Evolutionary conservation across 2,113 vertebrate species (phyloP), one percentile per base, ranked within the genome.

Genomic region (Trematomus loennbergii): DNA sequence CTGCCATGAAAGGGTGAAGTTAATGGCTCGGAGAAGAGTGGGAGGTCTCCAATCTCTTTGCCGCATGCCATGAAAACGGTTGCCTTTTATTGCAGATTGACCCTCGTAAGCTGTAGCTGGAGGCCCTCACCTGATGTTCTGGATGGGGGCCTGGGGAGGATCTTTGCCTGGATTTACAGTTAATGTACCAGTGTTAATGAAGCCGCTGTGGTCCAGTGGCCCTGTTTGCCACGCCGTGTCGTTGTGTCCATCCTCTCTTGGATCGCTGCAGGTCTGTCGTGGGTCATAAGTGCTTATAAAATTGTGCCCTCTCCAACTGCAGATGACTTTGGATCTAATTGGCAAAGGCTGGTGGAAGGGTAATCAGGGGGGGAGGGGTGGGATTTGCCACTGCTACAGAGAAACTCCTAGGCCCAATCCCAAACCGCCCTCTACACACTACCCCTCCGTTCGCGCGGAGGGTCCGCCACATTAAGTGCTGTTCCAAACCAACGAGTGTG

Each of bases 121-220:
- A 86, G 86, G 75, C 82, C 88, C 82, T 81, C 84, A 83, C 81
- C 87, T 88, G 90, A 85, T 87, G 85, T 80, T 76, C 74, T 52
- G 59, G 25, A 81, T 66, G 45, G 69, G 61, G 63, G 46, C 16
- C 49, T 49, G 73, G 75, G 75, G n/a, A 52, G 60, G 62, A 59
- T 87, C 87, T 88, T 88, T 84, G 72, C 84, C 75, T 73, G 89
- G 91, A 91, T 92, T 93, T 94, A 92, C 86, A 91, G 94, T 94
- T 95, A 95, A 95, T 95, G 94, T 94, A 89, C 87, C 92, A 49
- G 83, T 84, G 84, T 93, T 95, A 95, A 94, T 94, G 92, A 94
- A 86, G 90, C 91, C 17, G 86, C 86, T 54, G 78, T 78, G 89
- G 86, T 91, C 89, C 74, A 79, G 69, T 86, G 79, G 75, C 62